Percentiles rank a stretch among this genome's conserved stretches.
Conservation (phyloP, 2,113 vertebrate species). For the Sinosuthora webbiana region DNA sequence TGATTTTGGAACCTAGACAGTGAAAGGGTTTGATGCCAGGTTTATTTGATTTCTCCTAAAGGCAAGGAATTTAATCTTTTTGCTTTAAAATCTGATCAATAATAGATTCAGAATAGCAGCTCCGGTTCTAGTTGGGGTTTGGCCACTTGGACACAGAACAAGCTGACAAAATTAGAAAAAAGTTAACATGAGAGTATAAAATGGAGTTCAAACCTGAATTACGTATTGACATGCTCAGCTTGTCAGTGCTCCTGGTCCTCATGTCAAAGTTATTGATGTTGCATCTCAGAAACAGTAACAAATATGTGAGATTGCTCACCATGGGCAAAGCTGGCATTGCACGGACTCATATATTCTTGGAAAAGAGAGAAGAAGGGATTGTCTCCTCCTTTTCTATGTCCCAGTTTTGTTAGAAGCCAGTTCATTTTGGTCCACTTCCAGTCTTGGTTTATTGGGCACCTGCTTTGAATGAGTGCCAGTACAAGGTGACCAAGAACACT, state of each 20-base stretch:
- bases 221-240: not conserved
- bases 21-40: not conserved
- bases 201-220: not conserved
- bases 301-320: not conserved
- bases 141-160: not conserved
- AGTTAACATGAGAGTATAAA: not conserved
- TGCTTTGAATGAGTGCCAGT: not conserved
- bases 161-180: not conserved
- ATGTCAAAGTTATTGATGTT: not conserved
- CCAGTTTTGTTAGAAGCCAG: not conserved
- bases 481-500: not conserved
- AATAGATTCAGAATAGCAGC: not conserved
- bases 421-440: not conserved
- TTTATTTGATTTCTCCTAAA: not conserved
- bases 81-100: not conserved
- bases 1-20: not conserved
- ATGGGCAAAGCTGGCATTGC: not conserved
- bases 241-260: not conserved
- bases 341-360: not conserved
- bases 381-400: not conserved
- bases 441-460: not conserved
- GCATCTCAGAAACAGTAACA: not conserved
- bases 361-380: not conserved
- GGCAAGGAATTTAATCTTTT: not conserved
- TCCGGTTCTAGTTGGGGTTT: not conserved